Evolutionary conservation across 2,888 invertebrate species (phyloP).

Genomic region (Pyrocoelia pectoralis): DNA sequence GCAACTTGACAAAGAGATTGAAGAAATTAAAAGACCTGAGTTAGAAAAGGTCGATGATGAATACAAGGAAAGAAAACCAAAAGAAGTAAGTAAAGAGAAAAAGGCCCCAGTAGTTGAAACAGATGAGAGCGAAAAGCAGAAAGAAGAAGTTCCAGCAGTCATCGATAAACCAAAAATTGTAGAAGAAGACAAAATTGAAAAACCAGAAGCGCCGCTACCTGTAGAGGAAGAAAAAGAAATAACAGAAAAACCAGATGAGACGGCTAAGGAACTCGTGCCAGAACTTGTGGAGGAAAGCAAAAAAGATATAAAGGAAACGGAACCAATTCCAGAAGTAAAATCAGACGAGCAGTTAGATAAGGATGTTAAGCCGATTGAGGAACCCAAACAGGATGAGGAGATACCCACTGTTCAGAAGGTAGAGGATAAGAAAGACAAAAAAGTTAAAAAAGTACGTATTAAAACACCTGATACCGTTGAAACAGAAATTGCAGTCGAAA

Average conservation of each 20-base stretch:
- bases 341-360: background rate
- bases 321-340: background rate
- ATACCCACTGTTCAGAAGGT: constrained; percentile 55
- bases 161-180: background rate
- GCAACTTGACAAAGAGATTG: constrained; percentile 39
- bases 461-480: constrained; percentile 41
- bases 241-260: constrained; percentile 1
- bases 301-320: background rate
- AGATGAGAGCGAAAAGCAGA: too few species aligned
- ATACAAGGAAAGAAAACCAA: constrained; percentile 50
- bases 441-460: constrained; percentile 5
- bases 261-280: background rate
- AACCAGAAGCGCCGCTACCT: background rate
- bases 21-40: constrained; percentile 30
- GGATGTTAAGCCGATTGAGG: background rate
- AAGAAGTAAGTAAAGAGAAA: constrained; percentile 32
- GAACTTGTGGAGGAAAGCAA: background rate
- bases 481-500: constrained; percentile 46
- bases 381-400: constrained; percentile 30
- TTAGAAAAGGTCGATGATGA: constrained; percentile 49
- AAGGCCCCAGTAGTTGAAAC: constrained; percentile 23
- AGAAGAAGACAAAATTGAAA: background rate
- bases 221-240: background rate
- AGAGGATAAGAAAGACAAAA: constrained; percentile 21
- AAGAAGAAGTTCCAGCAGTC: too few species aligned